These are phyloP conservation scores for Agrochola lota DNA, from an alignment of 2,888 invertebrate species.

Conservation along the genomic window DNA sequence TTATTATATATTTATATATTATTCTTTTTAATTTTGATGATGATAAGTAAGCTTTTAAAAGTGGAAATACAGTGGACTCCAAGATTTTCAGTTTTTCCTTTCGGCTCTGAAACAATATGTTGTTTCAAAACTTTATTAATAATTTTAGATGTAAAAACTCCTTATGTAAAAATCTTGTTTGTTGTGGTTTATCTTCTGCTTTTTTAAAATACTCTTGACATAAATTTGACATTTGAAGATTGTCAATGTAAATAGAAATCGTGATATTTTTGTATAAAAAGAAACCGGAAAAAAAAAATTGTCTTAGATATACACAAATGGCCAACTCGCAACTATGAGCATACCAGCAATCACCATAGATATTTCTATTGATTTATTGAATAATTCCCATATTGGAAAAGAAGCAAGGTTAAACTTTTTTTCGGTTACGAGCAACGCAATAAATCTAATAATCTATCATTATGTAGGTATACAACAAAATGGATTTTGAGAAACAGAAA, in stretches of 20 bases:
- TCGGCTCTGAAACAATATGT: not conserved
- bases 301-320: slow-evolving; percentile 37
- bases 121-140: not conserved
- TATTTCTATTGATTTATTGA: slow-evolving; percentile 70
- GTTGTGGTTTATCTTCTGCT: not conserved
- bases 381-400: slow-evolving; percentile 53
- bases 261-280: slow-evolving; percentile 29
- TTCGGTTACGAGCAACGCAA: slow-evolving; percentile 30
- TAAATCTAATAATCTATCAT: slow-evolving; percentile 2
- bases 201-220: not conserved
- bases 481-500: not conserved
- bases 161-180: not conserved
- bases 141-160: too few species aligned
- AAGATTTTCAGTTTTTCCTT: not conserved
- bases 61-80: not conserved
- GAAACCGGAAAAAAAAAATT: slow-evolving; percentile 9
- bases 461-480: not conserved
- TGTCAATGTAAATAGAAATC: slow-evolving; percentile 18
- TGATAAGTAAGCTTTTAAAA: not conserved
- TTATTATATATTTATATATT: not conserved
- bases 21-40: not conserved
- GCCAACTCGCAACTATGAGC: slow-evolving; percentile 62
- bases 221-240: slow-evolving; percentile 24
- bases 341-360: slow-evolving; percentile 67
- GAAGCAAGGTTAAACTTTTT: slow-evolving; percentile 53